Conservation (phyloP, 2,113 vertebrate genomes). For the Daphoenositta chrysoptera region DNA sequence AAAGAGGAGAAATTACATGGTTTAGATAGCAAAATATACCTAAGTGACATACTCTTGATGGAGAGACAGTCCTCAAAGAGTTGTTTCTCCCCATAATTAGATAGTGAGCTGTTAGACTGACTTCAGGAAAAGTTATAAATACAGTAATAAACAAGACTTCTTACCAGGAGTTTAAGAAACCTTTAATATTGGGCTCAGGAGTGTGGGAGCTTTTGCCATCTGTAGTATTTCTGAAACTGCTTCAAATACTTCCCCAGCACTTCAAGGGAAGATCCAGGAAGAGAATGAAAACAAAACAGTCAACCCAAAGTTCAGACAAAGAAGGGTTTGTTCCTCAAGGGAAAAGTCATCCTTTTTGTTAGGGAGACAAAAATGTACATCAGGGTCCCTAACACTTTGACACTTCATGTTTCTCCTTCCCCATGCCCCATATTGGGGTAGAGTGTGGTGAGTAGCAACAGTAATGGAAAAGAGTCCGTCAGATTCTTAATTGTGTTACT, state of each 20-base stretch:
- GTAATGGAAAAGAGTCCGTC: neutral
- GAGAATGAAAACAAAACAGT: no score
- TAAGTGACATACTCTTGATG: neutral
- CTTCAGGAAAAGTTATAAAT: neutral
- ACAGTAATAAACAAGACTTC: neutral
- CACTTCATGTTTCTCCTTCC: neutral
- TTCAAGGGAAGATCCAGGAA: no score
- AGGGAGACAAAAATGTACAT: neutral
- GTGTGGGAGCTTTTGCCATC: neutral
- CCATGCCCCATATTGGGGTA: accelerated
- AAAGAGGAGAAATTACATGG: neutral
- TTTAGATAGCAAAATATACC: neutral
- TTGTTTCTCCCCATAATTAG: neutral
- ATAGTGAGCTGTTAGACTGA: neutral
- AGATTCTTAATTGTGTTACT: neutral
- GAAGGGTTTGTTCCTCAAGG: neutral
- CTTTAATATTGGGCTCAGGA: neutral
- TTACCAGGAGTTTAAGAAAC: neutral
- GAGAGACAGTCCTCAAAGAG: neutral
- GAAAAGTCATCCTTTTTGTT: neutral
- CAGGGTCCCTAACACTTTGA: neutral
- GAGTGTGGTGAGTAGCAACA: neutral
- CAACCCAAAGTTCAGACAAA: neutral
- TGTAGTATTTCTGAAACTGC: neutral
- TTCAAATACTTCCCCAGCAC: no score